Conservation (phyloP, 2,797 vertebrate species). For the Xiphorhynchus erythropygius region DNA sequence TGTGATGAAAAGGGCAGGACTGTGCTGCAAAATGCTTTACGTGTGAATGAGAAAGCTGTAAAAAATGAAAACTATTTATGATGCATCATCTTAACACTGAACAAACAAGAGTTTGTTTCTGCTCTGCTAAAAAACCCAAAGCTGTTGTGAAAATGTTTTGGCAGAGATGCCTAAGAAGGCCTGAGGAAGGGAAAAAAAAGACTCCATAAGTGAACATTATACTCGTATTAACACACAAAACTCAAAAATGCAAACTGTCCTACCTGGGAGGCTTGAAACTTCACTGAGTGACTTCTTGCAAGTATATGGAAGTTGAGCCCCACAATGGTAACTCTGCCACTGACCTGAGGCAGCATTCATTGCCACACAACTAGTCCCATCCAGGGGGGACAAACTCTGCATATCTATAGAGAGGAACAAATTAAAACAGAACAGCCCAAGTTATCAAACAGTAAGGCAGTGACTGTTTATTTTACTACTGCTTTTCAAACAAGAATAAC, state of each 20-base stretch:
- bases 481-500: background rate
- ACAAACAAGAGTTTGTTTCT: background rate
- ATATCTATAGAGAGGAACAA: conserved; percentile 68
- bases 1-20: background rate
- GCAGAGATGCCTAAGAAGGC: background rate
- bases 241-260: background rate
- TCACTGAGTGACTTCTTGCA: conserved; percentile 85
- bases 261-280: conserved; percentile 75
- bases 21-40: background rate
- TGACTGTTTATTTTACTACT: background rate
- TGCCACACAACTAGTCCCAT: conserved; percentile 83
- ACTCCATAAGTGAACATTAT: background rate
- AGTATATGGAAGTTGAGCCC: conserved; percentile 84
- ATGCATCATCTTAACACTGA: background rate
- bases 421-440: background rate
- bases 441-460: background rate
- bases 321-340: conserved; percentile 82
- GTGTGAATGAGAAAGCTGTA: background rate
- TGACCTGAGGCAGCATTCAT: conserved; percentile 77
- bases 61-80: background rate
- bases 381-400: conserved; percentile 58
- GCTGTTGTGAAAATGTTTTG: background rate
- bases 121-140: background rate
- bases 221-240: background rate
- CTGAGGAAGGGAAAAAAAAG: background rate